Conservation (phyloP, 2,113 vertebrate species). For the Forbesichthys agassizii region DNA sequence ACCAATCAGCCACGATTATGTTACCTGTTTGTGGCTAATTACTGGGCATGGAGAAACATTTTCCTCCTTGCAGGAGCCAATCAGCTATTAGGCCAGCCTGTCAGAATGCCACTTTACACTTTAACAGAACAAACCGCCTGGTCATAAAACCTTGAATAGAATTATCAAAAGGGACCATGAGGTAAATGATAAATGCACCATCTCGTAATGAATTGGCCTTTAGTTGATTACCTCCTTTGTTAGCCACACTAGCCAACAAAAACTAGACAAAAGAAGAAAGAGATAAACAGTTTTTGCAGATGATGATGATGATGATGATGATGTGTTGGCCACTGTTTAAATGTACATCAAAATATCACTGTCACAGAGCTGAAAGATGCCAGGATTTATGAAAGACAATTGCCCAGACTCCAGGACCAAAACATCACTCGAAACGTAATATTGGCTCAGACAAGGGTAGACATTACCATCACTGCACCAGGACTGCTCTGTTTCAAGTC, state of each 20-base stretch:
- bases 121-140: no score
- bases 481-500: conserved; percentile 6
- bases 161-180: no score
- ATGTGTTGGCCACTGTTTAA: conserved; percentile 43
- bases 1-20: no score
- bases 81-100: background rate
- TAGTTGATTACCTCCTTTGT: no score
- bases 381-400: conserved; percentile 38
- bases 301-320: conserved; percentile 12
- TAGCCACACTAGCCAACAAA: conserved; percentile 33
- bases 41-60: background rate
- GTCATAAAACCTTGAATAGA: no score
- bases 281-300: conserved; percentile 39
- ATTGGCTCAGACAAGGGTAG: conserved; percentile 23
- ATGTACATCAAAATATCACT: conserved; percentile 58
- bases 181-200: no score
- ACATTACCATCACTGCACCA: conserved; percentile 22
- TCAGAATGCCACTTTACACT: background rate
- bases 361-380: conserved; percentile 57
- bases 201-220: no score
- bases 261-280: conserved; percentile 17
- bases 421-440: conserved; percentile 29
- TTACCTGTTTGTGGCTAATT: no score
- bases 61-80: background rate
- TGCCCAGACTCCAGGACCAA: conserved; percentile 38